Evolutionary conservation across 2,888 invertebrate species (phyloP), one percentile per base, ranked within the genome.

Genomic region (Heteropelma amictum): DNA sequence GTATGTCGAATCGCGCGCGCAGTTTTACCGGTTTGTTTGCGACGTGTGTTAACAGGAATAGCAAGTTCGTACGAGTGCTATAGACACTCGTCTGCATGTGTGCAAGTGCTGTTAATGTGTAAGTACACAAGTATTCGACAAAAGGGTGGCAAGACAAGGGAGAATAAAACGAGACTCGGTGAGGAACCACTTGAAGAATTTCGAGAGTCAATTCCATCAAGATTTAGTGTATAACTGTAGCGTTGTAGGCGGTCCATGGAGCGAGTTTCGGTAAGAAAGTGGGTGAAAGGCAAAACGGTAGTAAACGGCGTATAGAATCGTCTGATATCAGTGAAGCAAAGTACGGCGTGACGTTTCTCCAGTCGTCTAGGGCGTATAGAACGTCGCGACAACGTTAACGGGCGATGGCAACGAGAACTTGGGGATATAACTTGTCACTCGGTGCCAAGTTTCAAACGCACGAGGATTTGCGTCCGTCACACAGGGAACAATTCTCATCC

Each of bases 401-500:
- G 30, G 64, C 42, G 58, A 51, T 42, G 65, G 33, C n/a, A 58
- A 72, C 38, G 72, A 19, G 60, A 72, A 72, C 72, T 72, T 65
- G 45, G 72, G 72, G 72, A 72, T 72, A 72, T 72, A 72, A 72
- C 72, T 72, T 72, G 67, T 67, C 72, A 72, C 72, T 61, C 72
- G 67, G 61, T 72, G 72, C 72, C 67, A 67, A 72, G 72, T 72
- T 67, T 45, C 54, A 60, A 67, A 67, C 67, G 72, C 67, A 49
- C 72, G 67, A 72, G 72, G 72, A 72, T 72, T 72, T 72, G 72
- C 67, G 72, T 72, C 72, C 72, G 53, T 72, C 72, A 67, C 71
- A 58, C 54, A 40, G 71, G 56, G 65, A 72, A 42, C 60, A 58
- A 45, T 60, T 28, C 19, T 53, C 51, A 7, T 0, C 26, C 21